Conservation (phyloP, 2,113 vertebrate genomes). For the Leuciscus idus region DNA sequence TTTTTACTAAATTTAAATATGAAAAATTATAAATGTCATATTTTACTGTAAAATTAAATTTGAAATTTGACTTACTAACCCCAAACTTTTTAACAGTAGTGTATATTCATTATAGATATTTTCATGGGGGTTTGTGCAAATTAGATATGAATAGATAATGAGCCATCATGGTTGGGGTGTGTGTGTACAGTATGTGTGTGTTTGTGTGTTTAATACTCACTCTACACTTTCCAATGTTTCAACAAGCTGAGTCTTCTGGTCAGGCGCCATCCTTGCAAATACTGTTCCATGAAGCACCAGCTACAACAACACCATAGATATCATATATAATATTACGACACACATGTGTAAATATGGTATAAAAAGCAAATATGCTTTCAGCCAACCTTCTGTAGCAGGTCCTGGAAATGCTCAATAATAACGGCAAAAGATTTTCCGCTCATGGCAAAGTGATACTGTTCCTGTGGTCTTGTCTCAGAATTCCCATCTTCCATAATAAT, state of each 20-base stretch:
- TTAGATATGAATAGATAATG: too few relatives aligned
- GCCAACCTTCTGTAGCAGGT: constrained; percentile 91
- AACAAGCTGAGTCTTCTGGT: constrained; percentile 96
- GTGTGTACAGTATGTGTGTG: too few relatives aligned
- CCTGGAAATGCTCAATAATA: constrained; percentile 93
- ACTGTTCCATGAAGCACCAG: constrained; percentile 93
- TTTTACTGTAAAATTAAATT: too few relatives aligned
- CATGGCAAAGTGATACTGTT: constrained; percentile 94
- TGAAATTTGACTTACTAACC: too few relatives aligned
- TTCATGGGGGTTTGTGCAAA: too few relatives aligned
- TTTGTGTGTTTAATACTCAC: constrained; percentile 77
- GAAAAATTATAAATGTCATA: too few relatives aligned
- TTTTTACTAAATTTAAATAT: too few relatives aligned
- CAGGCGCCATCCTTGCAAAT: constrained; percentile 96
- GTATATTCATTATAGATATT: too few relatives aligned
- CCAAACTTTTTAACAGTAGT: too few relatives aligned
- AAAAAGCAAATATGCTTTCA: not conserved
- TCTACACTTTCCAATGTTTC: constrained; percentile 95
- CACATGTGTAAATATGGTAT: not conserved
- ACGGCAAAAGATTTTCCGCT: constrained; percentile 94
- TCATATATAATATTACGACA: not conserved
- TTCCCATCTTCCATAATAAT: constrained; percentile 83
- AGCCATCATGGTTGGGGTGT: too few relatives aligned
- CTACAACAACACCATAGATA: constrained; percentile 65
- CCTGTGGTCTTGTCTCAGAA: constrained; percentile 72